Evolutionary conservation across 2,888 invertebrate species (phyloP).

Genomic region (Ormyrus labotus): DNA sequence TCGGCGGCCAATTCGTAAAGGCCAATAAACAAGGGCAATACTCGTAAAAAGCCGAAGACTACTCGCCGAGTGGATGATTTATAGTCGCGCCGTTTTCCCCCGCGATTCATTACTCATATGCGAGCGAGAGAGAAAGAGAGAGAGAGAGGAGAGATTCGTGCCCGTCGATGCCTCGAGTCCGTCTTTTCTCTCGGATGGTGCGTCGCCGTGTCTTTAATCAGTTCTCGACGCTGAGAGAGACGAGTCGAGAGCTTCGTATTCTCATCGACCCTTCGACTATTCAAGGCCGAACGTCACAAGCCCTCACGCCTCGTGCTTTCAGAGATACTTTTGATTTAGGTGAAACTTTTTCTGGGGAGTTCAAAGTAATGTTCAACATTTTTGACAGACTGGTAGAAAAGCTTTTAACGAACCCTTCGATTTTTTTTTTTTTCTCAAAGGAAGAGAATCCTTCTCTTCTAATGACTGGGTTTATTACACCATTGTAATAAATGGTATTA

Average conservation of each 20-base stretch:
- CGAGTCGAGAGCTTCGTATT: not conserved
- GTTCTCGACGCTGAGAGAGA: not conserved
- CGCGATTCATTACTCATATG: constrained; percentile 48
- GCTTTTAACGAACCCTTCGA: too few relatives aligned
- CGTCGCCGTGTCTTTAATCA: constrained; percentile 32
- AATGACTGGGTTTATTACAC: too few relatives aligned
- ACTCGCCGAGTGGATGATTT: constrained; percentile 54
- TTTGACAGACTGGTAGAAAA: too few relatives aligned
- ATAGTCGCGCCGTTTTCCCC: constrained; percentile 45
- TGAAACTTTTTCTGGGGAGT: too few relatives aligned
- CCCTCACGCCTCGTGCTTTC: too few relatives aligned
- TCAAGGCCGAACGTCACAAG: constrained; percentile 18
- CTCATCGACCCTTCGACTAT: not conserved
- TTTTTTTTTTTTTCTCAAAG: too few relatives aligned
- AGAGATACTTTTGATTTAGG: too few relatives aligned
- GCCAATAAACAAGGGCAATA: constrained; percentile 54
- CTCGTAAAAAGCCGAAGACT: constrained; percentile 46
- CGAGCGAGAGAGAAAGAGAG: constrained; percentile 26
- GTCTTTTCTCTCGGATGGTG: not conserved
- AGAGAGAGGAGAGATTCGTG: constrained; percentile 2
- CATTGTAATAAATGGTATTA: too few relatives aligned
- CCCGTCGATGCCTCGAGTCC: not conserved
- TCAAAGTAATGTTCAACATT: too few relatives aligned
- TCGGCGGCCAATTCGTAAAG: constrained; percentile 44
- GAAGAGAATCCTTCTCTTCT: too few relatives aligned